Conservation (phyloP, 1,140 invertebrate genomes). For the Atta texana region DNA sequence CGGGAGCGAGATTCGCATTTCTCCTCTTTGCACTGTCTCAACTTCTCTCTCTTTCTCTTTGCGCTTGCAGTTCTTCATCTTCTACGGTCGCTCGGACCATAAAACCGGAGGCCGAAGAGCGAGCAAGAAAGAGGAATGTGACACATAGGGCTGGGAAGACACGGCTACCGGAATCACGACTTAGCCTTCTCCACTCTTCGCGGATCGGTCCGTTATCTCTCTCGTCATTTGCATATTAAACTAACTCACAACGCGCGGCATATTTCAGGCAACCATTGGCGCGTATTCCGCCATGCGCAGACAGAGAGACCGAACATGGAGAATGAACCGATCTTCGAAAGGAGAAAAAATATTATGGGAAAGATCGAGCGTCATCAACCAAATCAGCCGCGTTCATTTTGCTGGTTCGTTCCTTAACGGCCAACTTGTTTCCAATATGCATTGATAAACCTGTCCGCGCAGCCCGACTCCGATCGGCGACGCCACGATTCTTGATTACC, state of each 20-base stretch:
- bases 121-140: constrained; percentile 47
- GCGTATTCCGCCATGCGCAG: constrained; percentile 30
- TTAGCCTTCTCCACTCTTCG: constrained; percentile 84
- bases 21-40: constrained; percentile 46
- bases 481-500: constrained; percentile 75
- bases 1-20: constrained; percentile 51
- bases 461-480: constrained; percentile 64
- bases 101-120: constrained; percentile 9
- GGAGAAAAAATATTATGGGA: constrained; percentile 17
- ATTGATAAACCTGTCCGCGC: constrained; percentile 79
- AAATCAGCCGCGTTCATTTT: constrained; percentile 54
- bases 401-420: constrained; percentile 68
- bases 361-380: constrained; percentile 40
- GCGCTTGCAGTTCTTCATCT: constrained; percentile 26
- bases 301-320: neutral
- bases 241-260: constrained; percentile 85
- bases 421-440: constrained; percentile 80
- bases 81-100: constrained; percentile 23
- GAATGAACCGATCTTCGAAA: constrained; percentile 24
- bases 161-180: constrained; percentile 86
- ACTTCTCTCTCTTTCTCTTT: neutral
- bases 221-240: constrained; percentile 85
- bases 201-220: constrained; percentile 84
- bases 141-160: constrained; percentile 74
- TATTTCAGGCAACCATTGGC: constrained; percentile 80